These are phyloP conservation scores for Buceros bicornis DNA, from an alignment of 2,797 vertebrate genomes.

Conservation along the genomic window DNA sequence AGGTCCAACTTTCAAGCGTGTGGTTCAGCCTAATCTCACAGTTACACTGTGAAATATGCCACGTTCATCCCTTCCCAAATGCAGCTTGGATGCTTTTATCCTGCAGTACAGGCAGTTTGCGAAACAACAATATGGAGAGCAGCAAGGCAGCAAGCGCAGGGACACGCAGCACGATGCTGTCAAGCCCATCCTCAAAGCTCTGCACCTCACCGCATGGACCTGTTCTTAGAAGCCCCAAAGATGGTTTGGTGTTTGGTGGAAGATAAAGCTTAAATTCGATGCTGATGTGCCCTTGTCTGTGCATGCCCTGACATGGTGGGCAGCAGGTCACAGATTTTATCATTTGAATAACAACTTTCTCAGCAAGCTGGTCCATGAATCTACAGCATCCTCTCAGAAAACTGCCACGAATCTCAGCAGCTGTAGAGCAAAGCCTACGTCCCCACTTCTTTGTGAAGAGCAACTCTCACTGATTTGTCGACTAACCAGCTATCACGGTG, in stretches of 20 bases:
- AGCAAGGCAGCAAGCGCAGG: background rate
- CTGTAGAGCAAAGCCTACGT: background rate
- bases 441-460: background rate
- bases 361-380: background rate
- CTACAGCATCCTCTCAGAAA: background rate
- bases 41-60: accelerated
- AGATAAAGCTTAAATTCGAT: background rate
- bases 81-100: accelerated
- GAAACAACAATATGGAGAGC: background rate
- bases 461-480: background rate
- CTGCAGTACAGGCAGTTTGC: background rate
- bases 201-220: background rate
- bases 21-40: background rate
- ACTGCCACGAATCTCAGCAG: background rate
- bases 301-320: background rate
- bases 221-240: background rate
- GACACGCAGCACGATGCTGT: accelerated
- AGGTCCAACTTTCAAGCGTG: background rate
- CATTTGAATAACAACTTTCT: background rate
- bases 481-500: background rate
- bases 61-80: background rate
- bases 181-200: background rate
- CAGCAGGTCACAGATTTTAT: background rate
- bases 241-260: background rate
- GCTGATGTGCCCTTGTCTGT: accelerated